Conservation (phyloP, 2,888 invertebrate species). For the Hedychridium roseum region DNA sequence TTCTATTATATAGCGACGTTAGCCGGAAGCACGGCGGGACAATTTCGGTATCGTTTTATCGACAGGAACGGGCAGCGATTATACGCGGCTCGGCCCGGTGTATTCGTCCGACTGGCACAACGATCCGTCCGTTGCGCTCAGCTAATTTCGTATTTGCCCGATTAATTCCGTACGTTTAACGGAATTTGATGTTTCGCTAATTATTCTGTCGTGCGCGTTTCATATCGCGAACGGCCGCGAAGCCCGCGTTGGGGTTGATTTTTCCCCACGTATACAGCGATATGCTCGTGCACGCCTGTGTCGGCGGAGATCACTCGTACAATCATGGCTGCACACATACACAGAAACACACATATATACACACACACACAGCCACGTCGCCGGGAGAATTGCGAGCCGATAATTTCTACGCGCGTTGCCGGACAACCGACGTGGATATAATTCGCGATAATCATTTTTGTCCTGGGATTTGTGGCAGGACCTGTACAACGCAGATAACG, state of each 20-base stretch:
- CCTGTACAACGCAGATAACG: too few relatives aligned
- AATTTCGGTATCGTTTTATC: constrained; percentile 43
- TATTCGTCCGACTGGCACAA: too few relatives aligned
- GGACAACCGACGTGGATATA: constrained; percentile 14
- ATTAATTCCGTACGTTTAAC: constrained; percentile 57
- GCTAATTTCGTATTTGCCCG: constrained; percentile 58
- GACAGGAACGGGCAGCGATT: constrained; percentile 7
- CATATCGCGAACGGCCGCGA: too few relatives aligned
- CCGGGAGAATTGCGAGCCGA: constrained; percentile 12
- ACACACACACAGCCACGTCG: too few relatives aligned
- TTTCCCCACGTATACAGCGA: too few relatives aligned
- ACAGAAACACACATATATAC: too few relatives aligned
- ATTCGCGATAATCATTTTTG: constrained; percentile 15
- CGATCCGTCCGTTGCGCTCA: constrained; percentile 35
- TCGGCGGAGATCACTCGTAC: too few relatives aligned
- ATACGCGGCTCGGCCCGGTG: constrained; percentile 1
- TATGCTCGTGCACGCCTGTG: too few relatives aligned
- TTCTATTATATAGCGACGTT: constrained; percentile 56
- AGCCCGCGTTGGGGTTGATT: too few relatives aligned
- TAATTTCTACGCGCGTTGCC: constrained; percentile 21
- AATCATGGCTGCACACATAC: too few relatives aligned
- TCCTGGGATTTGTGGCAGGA: too few relatives aligned
- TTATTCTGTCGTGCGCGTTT: constrained; percentile 53
- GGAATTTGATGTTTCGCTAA: constrained; percentile 59
- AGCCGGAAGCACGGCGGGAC: constrained; percentile 45